Percentiles rank a stretch among this genome's conserved stretches.
Conservation (phyloP, 2,888 invertebrate species). For the Macrosiphum euphorbiae region DNA sequence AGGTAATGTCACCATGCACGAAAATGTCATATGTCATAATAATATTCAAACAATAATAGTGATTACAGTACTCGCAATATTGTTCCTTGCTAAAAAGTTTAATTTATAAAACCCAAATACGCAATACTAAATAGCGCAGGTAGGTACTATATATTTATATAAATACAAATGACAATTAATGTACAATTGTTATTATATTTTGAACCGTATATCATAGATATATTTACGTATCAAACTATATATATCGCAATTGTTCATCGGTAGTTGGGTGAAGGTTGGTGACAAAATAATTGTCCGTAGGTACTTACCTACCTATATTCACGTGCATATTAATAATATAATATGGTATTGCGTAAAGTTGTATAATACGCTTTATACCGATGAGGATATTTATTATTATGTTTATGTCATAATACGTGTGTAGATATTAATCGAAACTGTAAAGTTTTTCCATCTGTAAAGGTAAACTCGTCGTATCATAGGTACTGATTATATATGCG, state of each 20-base stretch:
- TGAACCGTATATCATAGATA: not conserved
- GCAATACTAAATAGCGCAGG: not conserved
- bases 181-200: not conserved
- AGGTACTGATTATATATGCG: not conserved
- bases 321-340: conserved; percentile 11
- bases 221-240: not conserved
- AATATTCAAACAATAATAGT: not conserved
- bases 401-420: not conserved
- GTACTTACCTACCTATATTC: not conserved
- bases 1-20: not conserved
- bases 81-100: not conserved
- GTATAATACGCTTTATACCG: not conserved
- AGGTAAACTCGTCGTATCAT: not conserved
- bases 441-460: not conserved
- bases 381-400: not conserved
- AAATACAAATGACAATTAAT: not conserved
- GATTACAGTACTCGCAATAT: not conserved
- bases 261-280: conserved; percentile 23
- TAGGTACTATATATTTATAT: not conserved
- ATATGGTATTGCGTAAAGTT: not conserved
- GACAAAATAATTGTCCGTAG: not conserved
- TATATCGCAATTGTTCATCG: not conserved
- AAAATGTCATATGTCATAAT: not conserved
- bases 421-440: not conserved
- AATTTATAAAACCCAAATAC: not conserved